A percentile compares a stretch with the other conserved stretches of the same genome.
phyloP scores from a whole-genome alignment of 2,113 vertebrate species.

The Poicephalus gulielmi region DNA sequence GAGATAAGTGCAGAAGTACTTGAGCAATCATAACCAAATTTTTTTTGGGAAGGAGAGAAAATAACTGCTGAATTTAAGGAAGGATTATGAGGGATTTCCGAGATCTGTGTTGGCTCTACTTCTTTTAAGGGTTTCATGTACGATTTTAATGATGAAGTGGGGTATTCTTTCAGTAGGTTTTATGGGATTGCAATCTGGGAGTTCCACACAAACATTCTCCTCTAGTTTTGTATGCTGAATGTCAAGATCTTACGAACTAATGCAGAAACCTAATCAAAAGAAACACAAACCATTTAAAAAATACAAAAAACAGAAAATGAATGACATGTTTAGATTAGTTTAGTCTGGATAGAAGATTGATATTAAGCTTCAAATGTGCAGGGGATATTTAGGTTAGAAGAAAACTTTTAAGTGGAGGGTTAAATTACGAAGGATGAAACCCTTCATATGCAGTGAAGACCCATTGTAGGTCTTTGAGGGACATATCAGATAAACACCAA shows the following conservation, averaged over 20 bases:
- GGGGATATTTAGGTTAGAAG: not conserved
- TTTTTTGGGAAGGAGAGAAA: not conserved
- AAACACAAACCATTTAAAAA: not conserved
- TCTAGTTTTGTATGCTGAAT: not conserved
- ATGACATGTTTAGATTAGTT: not conserved
- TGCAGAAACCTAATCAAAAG: not conserved
- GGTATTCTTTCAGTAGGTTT: not conserved
- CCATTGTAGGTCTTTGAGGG: not conserved
- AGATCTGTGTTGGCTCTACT: not conserved
- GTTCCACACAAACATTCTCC: not conserved
- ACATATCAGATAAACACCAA: not conserved
- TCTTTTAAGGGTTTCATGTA: not conserved
- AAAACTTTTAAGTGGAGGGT: not conserved
- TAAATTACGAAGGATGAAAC: not conserved
- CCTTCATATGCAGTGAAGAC: not conserved
- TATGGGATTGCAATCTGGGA: not conserved
- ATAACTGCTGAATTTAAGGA: not conserved
- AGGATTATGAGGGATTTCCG: not conserved
- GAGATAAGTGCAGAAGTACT: not conserved
- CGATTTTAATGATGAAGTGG: not conserved
- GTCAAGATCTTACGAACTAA: not conserved
- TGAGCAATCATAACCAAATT: not conserved
- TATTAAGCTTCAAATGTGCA: not conserved
- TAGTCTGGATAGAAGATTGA: not conserved
- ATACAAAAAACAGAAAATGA: not conserved